Evolutionary conservation across 1,140 invertebrate species (phyloP), one percentile per base, ranked within the genome.

Genomic region (Drosophila sulfurigaster): DNA sequence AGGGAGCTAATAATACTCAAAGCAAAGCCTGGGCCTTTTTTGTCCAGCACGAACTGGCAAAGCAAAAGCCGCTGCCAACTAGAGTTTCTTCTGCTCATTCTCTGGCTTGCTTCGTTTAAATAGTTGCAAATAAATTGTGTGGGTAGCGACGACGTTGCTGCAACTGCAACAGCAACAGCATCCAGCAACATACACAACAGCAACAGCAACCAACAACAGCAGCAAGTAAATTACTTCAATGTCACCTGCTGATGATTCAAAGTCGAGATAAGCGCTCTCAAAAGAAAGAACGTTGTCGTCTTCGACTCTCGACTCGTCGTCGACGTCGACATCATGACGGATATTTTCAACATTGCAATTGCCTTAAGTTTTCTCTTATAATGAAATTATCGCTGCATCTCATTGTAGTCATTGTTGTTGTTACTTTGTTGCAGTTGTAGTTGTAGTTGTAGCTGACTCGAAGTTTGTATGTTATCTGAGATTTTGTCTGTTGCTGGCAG

Each of bases 221-320:
- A 85, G 83, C 85, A 89, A 88, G 83, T 89, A 88, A 88, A 89
- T 88, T 87, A 87, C 83, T 88, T 87, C 83, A 87, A 87, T 88
- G 83, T 87, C 83, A 87, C 83, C 83, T 87, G 83, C 83, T 89
- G 85, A 87, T 81, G 83, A 87, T 87, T 87, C 83, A 83, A 88
- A 87, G 54, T 75, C 57, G 13, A 88, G 83, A 87, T 87, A 87
- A 87, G 83, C 81, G 78, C 54, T 73, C 74, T 38, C 49, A 72
- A 67, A 79, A 82, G 75, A 79, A 86, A 78, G 78, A 81, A 87
- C 79, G 67, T 83, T 75, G 57, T 52, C 57, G 56, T 52, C 75
- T 67, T 77, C 46, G 71, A 63, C 15, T 57, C 73, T 41, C 56
- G 38, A 13, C 60, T 68, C 63, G 38, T 11, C 30, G 62, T 58